These are phyloP conservation scores for Carterocephalus palaemon DNA, from an alignment of 2,888 invertebrate genomes.

Conservation along the genomic window DNA sequence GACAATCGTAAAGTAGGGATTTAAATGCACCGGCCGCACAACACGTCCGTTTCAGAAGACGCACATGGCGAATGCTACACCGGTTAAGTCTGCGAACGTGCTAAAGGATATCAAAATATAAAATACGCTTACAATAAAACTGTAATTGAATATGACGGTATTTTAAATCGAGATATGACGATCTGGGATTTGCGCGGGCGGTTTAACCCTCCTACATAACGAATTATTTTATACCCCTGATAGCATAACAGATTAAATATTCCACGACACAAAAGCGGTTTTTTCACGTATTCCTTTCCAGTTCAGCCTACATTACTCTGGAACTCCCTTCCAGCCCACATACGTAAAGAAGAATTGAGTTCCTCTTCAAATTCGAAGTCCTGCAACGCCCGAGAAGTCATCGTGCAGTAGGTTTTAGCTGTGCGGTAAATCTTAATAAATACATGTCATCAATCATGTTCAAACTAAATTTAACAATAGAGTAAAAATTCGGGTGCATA, in stretches of 20 bases:
- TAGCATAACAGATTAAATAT: slow-evolving; percentile 4
- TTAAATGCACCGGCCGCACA: slow-evolving; percentile 54
- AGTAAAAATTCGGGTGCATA: no score
- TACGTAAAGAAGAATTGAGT: no score
- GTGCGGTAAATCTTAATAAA: no score
- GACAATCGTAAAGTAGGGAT: slow-evolving; percentile 61
- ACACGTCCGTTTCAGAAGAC: slow-evolving; percentile 45
- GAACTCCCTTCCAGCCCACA: no score
- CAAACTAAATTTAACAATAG: no score
- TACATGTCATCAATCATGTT: no score
- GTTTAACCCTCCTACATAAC: slow-evolving; percentile 8
- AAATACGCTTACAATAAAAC: slow-evolving; percentile 48
- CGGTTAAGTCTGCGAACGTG: slow-evolving; percentile 36
- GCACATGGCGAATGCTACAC: slow-evolving; percentile 36
- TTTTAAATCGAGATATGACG: slow-evolving; percentile 41
- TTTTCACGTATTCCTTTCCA: no score
- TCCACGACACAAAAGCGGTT: not conserved
- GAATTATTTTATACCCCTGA: not conserved
- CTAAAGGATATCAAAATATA: slow-evolving; percentile 51
- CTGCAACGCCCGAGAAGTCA: no score
- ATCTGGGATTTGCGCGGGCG: slow-evolving; percentile 36
- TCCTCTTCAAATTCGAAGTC: no score
- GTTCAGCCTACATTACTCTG: no score
- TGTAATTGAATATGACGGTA: slow-evolving; percentile 51
- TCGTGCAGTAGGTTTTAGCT: no score